Conservation (phyloP, 2,113 vertebrate genomes). For the Charadrius vociferus region DNA sequence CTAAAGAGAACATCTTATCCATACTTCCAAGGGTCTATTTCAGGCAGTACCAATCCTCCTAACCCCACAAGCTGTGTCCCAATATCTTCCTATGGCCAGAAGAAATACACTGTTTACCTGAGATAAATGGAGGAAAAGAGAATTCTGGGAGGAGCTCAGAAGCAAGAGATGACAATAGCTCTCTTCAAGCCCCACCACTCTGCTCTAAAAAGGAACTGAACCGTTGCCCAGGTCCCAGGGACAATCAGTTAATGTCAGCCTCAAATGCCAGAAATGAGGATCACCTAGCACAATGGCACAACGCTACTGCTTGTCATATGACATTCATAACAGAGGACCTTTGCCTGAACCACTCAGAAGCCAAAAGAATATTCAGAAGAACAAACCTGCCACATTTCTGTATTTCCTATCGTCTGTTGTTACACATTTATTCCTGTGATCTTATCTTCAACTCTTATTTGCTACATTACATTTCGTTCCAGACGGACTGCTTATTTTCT, state of each 20-base stretch:
- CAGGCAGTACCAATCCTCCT: constrained; percentile 17
- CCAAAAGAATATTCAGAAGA: background rate
- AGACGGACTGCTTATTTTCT: background rate
- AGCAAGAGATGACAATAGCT: background rate
- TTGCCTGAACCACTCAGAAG: background rate
- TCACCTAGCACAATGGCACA: background rate
- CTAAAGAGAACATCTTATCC: background rate
- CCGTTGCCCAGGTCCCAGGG: background rate
- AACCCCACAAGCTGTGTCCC: background rate
- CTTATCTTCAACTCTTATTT: background rate
- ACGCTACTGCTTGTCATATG: background rate
- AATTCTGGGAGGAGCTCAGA: background rate
- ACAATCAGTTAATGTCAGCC: background rate
- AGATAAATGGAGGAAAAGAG: background rate
- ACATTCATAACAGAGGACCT: background rate
- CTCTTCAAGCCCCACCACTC: background rate
- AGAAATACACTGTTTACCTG: background rate
- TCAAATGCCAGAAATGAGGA: background rate
- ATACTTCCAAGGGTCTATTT: constrained; percentile 10
- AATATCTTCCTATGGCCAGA: background rate
- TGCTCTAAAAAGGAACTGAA: background rate
- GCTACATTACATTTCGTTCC: background rate
- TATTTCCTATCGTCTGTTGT: background rate
- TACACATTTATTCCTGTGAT: background rate
- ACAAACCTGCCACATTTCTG: background rate